A percentile compares a stretch with the other conserved stretches of the same genome.
Evolutionary conservation across 2,113 vertebrate genomes (phyloP).

Genomic region (Meleagris gallopavo): DNA sequence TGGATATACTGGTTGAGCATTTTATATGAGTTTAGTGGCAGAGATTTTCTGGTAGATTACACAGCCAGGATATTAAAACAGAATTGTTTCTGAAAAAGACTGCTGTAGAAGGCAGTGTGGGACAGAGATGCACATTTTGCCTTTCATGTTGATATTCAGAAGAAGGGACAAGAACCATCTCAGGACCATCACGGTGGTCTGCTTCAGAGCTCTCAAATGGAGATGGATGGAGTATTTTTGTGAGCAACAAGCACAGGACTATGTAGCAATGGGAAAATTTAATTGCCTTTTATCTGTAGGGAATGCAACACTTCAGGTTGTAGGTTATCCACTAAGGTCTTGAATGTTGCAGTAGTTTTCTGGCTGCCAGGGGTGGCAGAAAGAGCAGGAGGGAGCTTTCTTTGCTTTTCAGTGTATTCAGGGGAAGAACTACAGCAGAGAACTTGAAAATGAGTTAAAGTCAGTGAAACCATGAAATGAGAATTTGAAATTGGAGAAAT

Average conservation of each 20-base stretch:
- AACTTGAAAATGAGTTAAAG: background rate
- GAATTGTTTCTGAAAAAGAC: background rate
- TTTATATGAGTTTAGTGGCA: background rate
- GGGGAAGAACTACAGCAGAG: background rate
- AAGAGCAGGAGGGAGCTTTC: background rate
- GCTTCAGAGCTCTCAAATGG: background rate
- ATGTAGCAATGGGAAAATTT: background rate
- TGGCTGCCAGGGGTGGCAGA: background rate
- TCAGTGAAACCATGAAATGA: background rate
- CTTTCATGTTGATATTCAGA: fast-evolving
- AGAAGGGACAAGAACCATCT: fast-evolving
- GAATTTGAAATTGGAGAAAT: background rate
- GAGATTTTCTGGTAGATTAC: background rate
- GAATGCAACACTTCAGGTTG: fast-evolving
- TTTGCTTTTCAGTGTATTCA: background rate
- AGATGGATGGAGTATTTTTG: background rate
- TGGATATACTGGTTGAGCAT: background rate
- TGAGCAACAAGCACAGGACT: background rate
- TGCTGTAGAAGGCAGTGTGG: background rate
- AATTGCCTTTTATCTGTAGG: background rate
- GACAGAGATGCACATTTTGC: background rate
- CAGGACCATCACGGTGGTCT: background rate
- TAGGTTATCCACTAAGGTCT: background rate
- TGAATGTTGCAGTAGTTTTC: background rate
- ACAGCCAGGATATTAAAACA: background rate